Conservation (phyloP, 2,113 vertebrate genomes). For the Petrocephalus microphthalmus region DNA sequence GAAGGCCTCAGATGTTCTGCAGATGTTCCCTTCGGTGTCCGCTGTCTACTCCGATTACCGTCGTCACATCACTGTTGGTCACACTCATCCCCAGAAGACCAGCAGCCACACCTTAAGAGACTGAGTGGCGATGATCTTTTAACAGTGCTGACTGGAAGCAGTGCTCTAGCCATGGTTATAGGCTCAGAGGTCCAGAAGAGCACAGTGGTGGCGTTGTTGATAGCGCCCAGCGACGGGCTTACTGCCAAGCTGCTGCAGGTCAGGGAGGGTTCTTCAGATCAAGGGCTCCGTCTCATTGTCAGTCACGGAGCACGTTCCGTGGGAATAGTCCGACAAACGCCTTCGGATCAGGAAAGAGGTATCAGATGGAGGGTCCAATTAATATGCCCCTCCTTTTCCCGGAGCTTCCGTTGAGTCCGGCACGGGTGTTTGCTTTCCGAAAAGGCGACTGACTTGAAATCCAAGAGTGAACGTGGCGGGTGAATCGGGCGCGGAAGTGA, state of each 20-base stretch:
- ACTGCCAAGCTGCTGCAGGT: slow-evolving; percentile 32
- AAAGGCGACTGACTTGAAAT: slow-evolving; percentile 6
- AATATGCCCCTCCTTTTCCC: neutral
- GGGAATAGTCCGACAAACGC: neutral
- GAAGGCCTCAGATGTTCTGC: neutral
- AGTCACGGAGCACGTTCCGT: neutral
- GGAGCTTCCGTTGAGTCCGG: neutral
- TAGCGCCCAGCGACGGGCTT: neutral
- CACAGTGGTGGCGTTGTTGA: neutral
- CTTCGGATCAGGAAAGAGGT: neutral
- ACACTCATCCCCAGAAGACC: neutral
- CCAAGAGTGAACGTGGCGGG: neutral
- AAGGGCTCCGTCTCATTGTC: neutral
- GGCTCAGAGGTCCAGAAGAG: neutral
- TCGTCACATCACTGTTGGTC: neutral
- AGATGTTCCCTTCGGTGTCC: neutral
- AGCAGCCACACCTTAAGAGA: neutral
- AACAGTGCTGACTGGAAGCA: neutral
- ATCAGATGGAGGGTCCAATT: neutral
- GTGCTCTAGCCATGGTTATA: neutral
- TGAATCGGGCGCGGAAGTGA: neutral
- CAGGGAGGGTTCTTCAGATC: slow-evolving; percentile 5
- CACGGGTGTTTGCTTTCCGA: neutral
- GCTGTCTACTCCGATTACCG: neutral
- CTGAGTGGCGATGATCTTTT: neutral